phyloP scores from a whole-genome alignment of 2,888 invertebrate genomes.

The Microplitis deprimator region DNA sequence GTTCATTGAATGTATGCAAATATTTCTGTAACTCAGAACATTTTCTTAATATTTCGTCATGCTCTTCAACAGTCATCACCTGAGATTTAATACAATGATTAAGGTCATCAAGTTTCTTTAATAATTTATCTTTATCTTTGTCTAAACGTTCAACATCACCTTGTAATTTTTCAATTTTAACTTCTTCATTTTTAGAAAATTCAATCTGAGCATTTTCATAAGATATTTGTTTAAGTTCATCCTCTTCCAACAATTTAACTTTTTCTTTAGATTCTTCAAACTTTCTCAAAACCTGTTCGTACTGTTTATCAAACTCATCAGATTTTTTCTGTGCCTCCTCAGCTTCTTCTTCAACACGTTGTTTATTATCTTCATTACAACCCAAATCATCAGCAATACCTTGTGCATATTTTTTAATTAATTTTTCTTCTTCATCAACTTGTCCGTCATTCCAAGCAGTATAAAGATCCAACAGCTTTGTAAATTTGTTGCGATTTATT shows the following conservation, averaged over 20 bases:
- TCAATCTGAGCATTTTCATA: constrained; percentile 50
- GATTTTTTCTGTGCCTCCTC: constrained; percentile 48
- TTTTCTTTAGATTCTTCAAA: constrained; percentile 37
- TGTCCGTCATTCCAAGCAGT: constrained; percentile 63
- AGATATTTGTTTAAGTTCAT: constrained; percentile 48
- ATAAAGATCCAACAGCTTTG: constrained; percentile 58
- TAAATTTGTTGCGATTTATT: constrained; percentile 49
- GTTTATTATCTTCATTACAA: constrained; percentile 53
- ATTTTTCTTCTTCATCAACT: constrained; percentile 57
- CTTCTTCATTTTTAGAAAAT: constrained; percentile 44
- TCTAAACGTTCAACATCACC: constrained; percentile 46
- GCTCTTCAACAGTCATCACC: constrained; percentile 58
- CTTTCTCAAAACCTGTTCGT: constrained; percentile 26
- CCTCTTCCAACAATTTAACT: constrained; percentile 47
- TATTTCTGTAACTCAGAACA: constrained; percentile 57
- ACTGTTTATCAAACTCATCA: constrained; percentile 43
- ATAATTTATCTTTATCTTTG: constrained; percentile 51
- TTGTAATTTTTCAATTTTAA: constrained; percentile 53
- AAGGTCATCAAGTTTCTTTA: constrained; percentile 51
- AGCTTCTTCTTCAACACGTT: constrained; percentile 45
- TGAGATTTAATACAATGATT: constrained; percentile 56
- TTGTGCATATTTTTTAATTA: constrained; percentile 57
- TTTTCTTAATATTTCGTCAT: constrained; percentile 57
- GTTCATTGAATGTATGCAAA: constrained; percentile 57
- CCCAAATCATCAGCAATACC: constrained; percentile 56